phyloP scores from a whole-genome alignment of 53 echinoderm and acorn worm genomes.

The Antedon mediterranea region DNA sequence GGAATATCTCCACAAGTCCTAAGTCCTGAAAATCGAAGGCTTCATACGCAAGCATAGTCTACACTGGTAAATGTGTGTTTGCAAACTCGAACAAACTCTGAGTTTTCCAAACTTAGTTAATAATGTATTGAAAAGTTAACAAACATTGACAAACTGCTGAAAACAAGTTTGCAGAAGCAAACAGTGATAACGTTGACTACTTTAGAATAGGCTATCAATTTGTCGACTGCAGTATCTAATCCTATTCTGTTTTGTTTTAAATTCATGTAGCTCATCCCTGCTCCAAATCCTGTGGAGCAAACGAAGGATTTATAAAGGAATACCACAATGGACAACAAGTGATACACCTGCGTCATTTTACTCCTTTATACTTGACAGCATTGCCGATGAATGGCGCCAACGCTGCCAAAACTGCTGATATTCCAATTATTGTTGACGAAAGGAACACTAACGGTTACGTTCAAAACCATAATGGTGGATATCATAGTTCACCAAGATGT shows the following conservation, averaged over 20 bases:
- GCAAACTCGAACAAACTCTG: too few species aligned
- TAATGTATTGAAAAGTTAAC: too few species aligned
- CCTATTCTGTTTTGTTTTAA: slow-evolving; percentile 3
- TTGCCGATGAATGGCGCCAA: slow-evolving; percentile 35
- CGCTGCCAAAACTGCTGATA: not conserved
- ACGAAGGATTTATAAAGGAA: slow-evolving; percentile 53
- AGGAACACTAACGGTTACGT: not conserved
- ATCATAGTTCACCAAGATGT: not conserved
- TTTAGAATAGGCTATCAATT: too few species aligned
- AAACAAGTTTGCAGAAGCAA: too few species aligned
- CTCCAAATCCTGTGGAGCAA: slow-evolving; percentile 73
- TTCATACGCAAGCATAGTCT: too few species aligned
- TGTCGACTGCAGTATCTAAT: too few species aligned
- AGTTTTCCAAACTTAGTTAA: too few species aligned
- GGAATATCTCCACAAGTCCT: too few species aligned
- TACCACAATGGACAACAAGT: slow-evolving; percentile 75
- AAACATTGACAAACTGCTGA: too few species aligned
- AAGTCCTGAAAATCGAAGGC: too few species aligned
- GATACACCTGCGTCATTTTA: slow-evolving; percentile 81
- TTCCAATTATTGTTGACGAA: not conserved
- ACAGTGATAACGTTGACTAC: too few species aligned
- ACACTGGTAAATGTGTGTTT: too few species aligned
- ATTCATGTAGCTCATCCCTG: slow-evolving; percentile 76
- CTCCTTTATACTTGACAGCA: slow-evolving; percentile 83
- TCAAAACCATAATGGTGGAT: not conserved